Base-by-base conservation (phyloP, 1,140 invertebrate genomes). In the Amphibalanus amphitrite region DNA sequence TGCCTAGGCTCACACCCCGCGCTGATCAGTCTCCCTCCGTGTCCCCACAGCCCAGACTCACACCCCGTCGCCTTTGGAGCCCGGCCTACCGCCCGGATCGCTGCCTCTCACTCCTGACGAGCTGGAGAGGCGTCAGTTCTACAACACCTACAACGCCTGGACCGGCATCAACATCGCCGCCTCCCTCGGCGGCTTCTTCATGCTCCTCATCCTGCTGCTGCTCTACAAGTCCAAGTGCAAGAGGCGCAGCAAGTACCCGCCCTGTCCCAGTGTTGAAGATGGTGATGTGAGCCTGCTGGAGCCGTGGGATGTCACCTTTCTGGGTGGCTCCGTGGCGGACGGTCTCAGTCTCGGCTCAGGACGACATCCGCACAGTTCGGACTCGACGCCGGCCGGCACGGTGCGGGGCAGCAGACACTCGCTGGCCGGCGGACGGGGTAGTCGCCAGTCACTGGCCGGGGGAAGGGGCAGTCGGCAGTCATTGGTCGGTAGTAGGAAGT, bases 171-270 rank as follows among this genome's bases (percentile, higher is more conserved):
- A 74, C 38, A 75, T 74, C n/a, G 75, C 75, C 69, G 59, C 74
- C 40, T 74, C 75, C 0, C 71, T 75, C 25, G 73, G 73, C 40
- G 72, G 74, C 65, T 75, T 75, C 72, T 75, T 75, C 73, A 59
- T 75, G 69, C 74, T 75, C 71, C 73, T 73, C 25, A 73, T 75
- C 29, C 73, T 74, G 25, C 69, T 75, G 70, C 74, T 75, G 67
- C 70, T 75, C 29, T 75, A 75, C 72, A 75, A 75, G 71, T 74
- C 73, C 71, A 73, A 74, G 64, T 75, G 75, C 59, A 75, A 75
- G 68, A 70, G 72, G 26, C 67, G 67, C 8, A 71, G 71, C 65
- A 73, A 72, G 38, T 75, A 74, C 70, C 73, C 74, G 38, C 59
- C 74, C 0, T 75, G 74, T 72, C 75, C 75, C 0, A 74, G 73